Percentiles rank a stretch among this genome's conserved stretches.
These are phyloP conservation scores for Amblyopsis hoosieri DNA, from an alignment of 2,797 vertebrate species.

Conservation along the genomic window DNA sequence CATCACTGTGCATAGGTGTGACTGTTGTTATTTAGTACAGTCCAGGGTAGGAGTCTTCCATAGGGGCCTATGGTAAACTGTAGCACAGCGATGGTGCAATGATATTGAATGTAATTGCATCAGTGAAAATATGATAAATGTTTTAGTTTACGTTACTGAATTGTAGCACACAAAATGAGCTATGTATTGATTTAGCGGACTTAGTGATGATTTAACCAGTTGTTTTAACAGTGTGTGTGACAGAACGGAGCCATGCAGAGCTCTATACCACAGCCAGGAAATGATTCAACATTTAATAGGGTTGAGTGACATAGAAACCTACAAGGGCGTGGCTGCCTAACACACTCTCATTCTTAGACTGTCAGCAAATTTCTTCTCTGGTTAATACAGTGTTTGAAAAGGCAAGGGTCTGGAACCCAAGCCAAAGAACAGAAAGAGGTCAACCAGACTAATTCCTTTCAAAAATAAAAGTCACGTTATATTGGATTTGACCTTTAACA, in stretches of 20 bases:
- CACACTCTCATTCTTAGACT: slow-evolving; percentile 76
- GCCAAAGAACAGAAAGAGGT: slow-evolving; percentile 47
- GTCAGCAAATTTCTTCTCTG: slow-evolving; percentile 78
- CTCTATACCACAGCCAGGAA: slow-evolving; percentile 81
- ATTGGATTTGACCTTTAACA: neutral
- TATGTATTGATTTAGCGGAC: neutral
- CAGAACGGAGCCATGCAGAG: slow-evolving; percentile 53
- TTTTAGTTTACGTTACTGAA: neutral
- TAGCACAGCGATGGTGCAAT: neutral
- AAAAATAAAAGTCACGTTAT: slow-evolving; percentile 15
- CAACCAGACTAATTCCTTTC: slow-evolving; percentile 44
- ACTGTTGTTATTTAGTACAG: neutral
- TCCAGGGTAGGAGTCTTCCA: too few species aligned
- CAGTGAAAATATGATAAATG: neutral
- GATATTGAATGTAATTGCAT: neutral
- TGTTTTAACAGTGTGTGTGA: slow-evolving; percentile 39
- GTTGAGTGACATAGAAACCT: slow-evolving; percentile 87
- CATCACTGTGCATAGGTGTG: slow-evolving; percentile 10
- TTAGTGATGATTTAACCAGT: slow-evolving; percentile 18
- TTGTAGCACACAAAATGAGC: neutral
- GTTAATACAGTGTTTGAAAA: slow-evolving; percentile 56
- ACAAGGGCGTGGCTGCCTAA: slow-evolving; percentile 85
- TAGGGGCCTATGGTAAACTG: too few species aligned
- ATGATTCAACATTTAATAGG: slow-evolving; percentile 89
- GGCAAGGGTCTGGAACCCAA: slow-evolving; percentile 55